Base-by-base conservation (phyloP, 2,888 invertebrate species). In the Plemyria rubiginata region DNA sequence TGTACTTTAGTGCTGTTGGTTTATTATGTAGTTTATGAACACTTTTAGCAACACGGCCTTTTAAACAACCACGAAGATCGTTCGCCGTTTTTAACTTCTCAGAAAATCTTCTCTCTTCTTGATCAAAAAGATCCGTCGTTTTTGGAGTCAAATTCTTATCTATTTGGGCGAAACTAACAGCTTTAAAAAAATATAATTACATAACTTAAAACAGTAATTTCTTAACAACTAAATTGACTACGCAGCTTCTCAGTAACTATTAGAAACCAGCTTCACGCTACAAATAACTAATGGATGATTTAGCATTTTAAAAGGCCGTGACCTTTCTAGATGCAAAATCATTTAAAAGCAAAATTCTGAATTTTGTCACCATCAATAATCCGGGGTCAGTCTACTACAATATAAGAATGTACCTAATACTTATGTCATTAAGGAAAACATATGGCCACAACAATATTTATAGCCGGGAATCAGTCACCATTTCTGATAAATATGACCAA, bases 281-380 rank as follows among this genome's bases (percentile, higher is more conserved):
- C 6, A 38, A 36, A 52, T 38, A 29, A 53, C 41, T n/a, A 13
- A 38, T 11, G 22, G 13, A 15, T 6, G 3, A 0, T 54, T 52
- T 45, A 51, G 15, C 15, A 32, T 36, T 60, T 43, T 29, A 16
- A 64, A 65, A 62, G 58, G 61, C 59, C 61, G 52, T 12, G 60
- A 48, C 36, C 36, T 38, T 38, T 38, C 8, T 1, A 38, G 11
- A 38, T 38, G 36, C 36, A 38, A 38, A 38, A 38, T 38, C 36
- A 38, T 38, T 38, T 46, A 61, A n/a, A n/a, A 54, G 45, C 54
- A 53, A 56, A 52, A 61, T 56, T 32, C 57, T 53, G 43, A 56
- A 60, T 55, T 46, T 50, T 22, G 12, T 48, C 45, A 50, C 56
- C 61, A 59, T 55, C 49, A 53, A 59, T 56, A 22, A 59, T 29